Evolutionary conservation across 2,797 vertebrate genomes (phyloP).

Genomic region (Silurus aristotelis): DNA sequence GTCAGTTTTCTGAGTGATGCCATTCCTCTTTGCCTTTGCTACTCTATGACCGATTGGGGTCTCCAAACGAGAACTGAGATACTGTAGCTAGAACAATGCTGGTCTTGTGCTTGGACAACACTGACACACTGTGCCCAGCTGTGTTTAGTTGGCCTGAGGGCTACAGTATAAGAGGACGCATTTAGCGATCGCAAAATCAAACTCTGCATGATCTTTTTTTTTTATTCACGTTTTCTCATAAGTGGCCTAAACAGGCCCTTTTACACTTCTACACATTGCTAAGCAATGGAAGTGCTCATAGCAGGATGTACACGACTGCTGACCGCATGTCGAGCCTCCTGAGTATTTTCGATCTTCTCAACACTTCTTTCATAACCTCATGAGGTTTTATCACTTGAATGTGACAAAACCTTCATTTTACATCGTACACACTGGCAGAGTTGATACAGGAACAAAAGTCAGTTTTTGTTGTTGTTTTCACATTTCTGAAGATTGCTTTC

Average conservation of each 20-base stretch:
- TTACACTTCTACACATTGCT: neutral
- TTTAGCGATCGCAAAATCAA: neutral
- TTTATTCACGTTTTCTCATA: neutral
- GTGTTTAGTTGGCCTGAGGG: neutral
- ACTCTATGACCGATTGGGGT: neutral
- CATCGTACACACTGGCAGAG: neutral
- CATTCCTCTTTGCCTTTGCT: neutral
- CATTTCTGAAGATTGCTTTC: neutral
- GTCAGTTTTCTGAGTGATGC: neutral
- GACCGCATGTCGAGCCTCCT: neutral
- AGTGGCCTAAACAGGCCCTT: neutral
- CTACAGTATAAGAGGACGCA: neutral
- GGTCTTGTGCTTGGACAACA: conserved; percentile 28
- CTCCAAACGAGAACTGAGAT: conserved; percentile 23
- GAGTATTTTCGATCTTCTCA: neutral
- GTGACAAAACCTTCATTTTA: neutral
- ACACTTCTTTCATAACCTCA: neutral
- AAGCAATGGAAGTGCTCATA: neutral
- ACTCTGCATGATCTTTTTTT: neutral
- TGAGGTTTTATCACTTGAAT: neutral
- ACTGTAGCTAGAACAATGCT: conserved; percentile 25
- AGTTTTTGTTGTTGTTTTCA: neutral
- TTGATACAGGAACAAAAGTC: neutral
- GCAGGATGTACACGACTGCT: neutral
- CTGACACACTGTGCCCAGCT: neutral